phyloP scores from a whole-genome alignment of 2,888 invertebrate species.

The Psococerastis gibbosa region DNA sequence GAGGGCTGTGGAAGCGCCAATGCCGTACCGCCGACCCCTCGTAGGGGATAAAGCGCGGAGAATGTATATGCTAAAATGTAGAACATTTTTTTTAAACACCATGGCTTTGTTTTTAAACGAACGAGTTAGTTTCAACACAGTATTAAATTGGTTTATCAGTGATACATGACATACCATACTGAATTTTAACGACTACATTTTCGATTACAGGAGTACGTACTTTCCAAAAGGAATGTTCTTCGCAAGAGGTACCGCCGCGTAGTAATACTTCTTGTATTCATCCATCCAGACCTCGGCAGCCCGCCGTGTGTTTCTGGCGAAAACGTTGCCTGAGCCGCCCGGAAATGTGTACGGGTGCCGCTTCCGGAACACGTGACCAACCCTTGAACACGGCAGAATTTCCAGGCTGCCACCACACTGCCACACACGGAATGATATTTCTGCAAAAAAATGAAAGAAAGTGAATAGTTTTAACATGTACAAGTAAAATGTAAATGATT shows the following conservation, averaged over 20 bases:
- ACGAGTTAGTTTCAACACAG: background rate
- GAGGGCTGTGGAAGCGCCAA: too few relatives aligned
- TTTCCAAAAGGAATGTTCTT: constrained; percentile 77
- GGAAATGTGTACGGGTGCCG: constrained; percentile 98
- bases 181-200: too few relatives aligned
- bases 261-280: constrained; percentile 91
- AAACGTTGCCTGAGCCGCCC: constrained; percentile 90
- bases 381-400: constrained; percentile 92
- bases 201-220: constrained; percentile 34
- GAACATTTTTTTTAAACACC: too few relatives aligned
- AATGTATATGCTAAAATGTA: too few relatives aligned
- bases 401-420: constrained; percentile 94
- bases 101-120: too few relatives aligned
- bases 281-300: constrained; percentile 99
- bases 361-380: constrained; percentile 85
- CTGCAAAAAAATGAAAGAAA: constrained; percentile 29
- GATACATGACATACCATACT: too few relatives aligned
- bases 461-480: too few relatives aligned
- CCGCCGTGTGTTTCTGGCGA: constrained; percentile 84
- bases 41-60: too few relatives aligned
- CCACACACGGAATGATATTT: constrained; percentile 80
- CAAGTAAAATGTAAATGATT: background rate
- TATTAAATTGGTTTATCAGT: too few relatives aligned
- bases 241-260: constrained; percentile 76
- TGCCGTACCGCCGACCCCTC: too few relatives aligned